Evolutionary conservation across 2,888 invertebrate species (phyloP), one percentile per base, ranked within the genome.

Genomic region (Thymelicus sylvestris): DNA sequence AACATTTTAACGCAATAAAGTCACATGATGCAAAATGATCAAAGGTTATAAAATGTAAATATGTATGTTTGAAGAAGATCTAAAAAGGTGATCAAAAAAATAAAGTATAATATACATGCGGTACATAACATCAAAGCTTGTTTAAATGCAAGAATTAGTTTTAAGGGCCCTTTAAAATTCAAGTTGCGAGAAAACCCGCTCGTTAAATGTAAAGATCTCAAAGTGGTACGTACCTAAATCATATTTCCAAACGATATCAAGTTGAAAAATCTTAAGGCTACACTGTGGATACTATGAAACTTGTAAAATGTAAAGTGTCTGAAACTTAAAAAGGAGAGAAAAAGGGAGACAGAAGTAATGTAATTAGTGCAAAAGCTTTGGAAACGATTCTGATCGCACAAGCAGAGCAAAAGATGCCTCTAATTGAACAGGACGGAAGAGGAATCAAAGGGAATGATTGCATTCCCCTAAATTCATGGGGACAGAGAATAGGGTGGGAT

Each of bases 401-500:
- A 86, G 84, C 87, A 86, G 78, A 78, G 86, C 88, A 86, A 87
- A 85, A 89, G 88, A 86, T 88, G 90, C 88, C 89, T 91, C 90
- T 93, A 93, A 93, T 93, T 93, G 92, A 92, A 92, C 91, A 87
- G 89, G 89, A 90, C 85, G 92, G 89, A 87, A 89, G 85, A 89
- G 84, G 84, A 92, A 92, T 93, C 92, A 92, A 92, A 92, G 89
- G 89, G 89, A 91, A 92, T 91, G 91, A 92, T 92, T 89, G 88
- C 88, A 86, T 88, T 90, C 92, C 92, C 92, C 89, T 84, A 84
- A 81, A 86, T 82, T 87, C 84, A 86, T 86, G 87, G 92, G 92
- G 90, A 81, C 81, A 81, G 77, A 77, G 75, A 78, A 76, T 85
- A 84, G 91, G 92, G 91, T 86, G 85, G 83, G 81, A 82, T 81